These are phyloP conservation scores for Diorhabda elongata DNA, from an alignment of 1,140 invertebrate species.

Conservation along the genomic window DNA sequence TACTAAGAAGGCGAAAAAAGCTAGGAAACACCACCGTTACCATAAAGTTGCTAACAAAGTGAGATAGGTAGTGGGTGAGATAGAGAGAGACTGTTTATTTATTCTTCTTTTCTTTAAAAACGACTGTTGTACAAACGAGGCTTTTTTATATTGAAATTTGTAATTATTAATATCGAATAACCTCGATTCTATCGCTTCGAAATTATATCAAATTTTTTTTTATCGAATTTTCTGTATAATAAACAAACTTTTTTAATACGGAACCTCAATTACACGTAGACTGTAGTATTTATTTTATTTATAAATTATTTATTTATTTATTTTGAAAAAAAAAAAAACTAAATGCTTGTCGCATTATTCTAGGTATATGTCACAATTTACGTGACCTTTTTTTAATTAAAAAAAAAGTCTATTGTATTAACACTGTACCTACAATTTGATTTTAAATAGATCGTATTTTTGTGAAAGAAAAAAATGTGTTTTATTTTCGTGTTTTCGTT, in stretches of 20 bases:
- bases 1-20: slow-evolving; percentile 50
- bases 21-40: slow-evolving; percentile 50
- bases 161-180: too few relatives aligned
- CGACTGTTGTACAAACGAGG: neutral
- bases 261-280: slow-evolving; percentile 9
- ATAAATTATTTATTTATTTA: slow-evolving; percentile 29
- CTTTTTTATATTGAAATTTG: neutral
- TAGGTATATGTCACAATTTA: slow-evolving; percentile 46
- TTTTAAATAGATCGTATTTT: slow-evolving; percentile 31
- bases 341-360: slow-evolving; percentile 40
- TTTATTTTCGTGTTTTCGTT: slow-evolving; percentile 25
- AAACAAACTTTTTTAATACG: slow-evolving; percentile 6
- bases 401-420: slow-evolving; percentile 18
- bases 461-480: slow-evolving; percentile 22
- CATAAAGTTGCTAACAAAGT: slow-evolving; percentile 27
- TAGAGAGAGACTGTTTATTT: slow-evolving; percentile 9
- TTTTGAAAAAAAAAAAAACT: neutral
- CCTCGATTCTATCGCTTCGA: too few relatives aligned
- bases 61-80: slow-evolving; percentile 18
- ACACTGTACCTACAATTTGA: slow-evolving; percentile 24
- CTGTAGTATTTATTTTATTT: slow-evolving; percentile 34
- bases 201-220: neutral
- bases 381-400: slow-evolving; percentile 27
- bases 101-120: slow-evolving; percentile 3
- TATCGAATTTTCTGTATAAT: slow-evolving; percentile 16